Evolutionary conservation across 2,888 invertebrate genomes (phyloP).

Genomic region (Drosophila fungiperda): DNA sequence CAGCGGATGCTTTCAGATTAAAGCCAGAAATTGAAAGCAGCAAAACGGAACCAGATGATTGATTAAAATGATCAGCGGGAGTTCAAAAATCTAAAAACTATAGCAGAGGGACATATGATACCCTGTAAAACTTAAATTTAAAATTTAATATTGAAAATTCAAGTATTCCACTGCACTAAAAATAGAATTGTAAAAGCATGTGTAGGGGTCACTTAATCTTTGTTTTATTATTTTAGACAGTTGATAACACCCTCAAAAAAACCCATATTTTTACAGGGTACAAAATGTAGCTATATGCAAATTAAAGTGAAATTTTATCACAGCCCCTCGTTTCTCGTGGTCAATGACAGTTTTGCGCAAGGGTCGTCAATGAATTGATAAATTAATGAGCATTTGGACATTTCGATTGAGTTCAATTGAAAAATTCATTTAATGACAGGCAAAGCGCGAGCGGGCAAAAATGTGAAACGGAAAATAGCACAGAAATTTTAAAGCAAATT

Average conservation of each 20-base stretch:
- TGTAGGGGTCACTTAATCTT: too few relatives aligned
- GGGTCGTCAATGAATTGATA: constrained; percentile 56
- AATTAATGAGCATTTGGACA: constrained; percentile 74
- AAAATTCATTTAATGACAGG: constrained; percentile 62
- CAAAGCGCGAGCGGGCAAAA: constrained; percentile 3
- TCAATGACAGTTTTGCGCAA: constrained; percentile 1
- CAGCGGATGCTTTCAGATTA: constrained; percentile 22
- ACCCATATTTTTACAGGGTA: background rate
- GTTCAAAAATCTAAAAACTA: background rate
- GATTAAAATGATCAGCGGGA: constrained; percentile 28
- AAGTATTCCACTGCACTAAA: background rate
- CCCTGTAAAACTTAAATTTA: background rate
- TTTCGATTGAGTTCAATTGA: constrained; percentile 69
- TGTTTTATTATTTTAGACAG: accelerated
- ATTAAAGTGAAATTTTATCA: constrained; percentile 16
- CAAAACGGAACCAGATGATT: constrained; percentile 24
- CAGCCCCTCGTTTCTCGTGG: background rate
- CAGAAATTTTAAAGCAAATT: constrained; percentile 1
- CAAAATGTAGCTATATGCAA: constrained; percentile 16
- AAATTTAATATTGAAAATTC: background rate
- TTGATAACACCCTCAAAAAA: too few relatives aligned
- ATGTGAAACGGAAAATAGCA: background rate
- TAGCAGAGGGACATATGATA: background rate
- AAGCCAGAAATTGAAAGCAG: background rate
- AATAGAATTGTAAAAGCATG: too few relatives aligned